These are phyloP conservation scores for Lindbergichthys nudifrons DNA, from an alignment of 2,797 vertebrate species.

Conservation along the genomic window DNA sequence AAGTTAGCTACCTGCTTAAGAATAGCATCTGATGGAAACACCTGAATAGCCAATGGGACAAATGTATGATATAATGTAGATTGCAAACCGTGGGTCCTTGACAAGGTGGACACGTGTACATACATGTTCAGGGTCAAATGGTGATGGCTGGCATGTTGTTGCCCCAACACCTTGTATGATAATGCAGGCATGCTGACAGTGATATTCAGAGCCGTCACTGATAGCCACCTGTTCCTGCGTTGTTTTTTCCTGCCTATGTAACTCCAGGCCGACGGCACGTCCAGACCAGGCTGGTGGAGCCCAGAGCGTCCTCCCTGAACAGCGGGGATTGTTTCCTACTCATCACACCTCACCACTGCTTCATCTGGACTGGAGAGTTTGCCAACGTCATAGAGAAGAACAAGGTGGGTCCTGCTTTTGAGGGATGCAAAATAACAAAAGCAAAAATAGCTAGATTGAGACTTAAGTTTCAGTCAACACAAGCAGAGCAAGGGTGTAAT, in stretches of 20 bases:
- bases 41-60: not conserved
- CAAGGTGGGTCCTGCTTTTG: constrained; percentile 83
- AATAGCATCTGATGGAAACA: not conserved
- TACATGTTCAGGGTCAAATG: constrained; percentile 12
- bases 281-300: constrained; percentile 95
- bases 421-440: not conserved
- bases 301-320: constrained; percentile 92
- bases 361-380: constrained; percentile 94
- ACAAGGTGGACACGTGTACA: not conserved
- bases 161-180: not conserved
- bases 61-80: not conserved
- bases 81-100: not conserved
- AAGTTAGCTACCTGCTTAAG: not conserved
- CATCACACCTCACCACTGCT: constrained; percentile 91
- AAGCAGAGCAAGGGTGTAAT: not conserved
- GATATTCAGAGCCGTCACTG: constrained; percentile 5
- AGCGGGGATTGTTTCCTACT: constrained; percentile 96
- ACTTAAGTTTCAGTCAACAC: not conserved
- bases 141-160: not conserved
- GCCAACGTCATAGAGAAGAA: constrained; percentile 96
- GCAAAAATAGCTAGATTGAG: not conserved
- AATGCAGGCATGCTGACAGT: constrained; percentile 13
- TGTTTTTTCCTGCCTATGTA: constrained; percentile 8
- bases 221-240: constrained; percentile 17
- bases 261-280: constrained; percentile 91